phyloP scores from a whole-genome alignment of 2,113 vertebrate species.

The Mugil cephalus region DNA sequence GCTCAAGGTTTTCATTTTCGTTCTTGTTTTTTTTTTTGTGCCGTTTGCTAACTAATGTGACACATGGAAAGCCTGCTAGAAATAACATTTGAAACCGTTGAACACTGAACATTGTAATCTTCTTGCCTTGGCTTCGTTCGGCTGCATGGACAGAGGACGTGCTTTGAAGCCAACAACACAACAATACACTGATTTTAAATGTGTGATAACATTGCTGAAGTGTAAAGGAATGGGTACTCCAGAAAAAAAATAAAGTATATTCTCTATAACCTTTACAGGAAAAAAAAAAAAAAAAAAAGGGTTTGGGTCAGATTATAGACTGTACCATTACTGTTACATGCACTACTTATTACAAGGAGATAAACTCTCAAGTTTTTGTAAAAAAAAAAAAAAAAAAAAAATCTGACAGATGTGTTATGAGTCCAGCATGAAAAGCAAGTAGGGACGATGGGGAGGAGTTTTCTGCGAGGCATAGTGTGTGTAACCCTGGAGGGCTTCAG shows the following conservation, averaged over 20 bases:
- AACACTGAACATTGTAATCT: too few relatives aligned
- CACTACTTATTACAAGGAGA: constrained; percentile 42
- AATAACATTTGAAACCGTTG: constrained; percentile 2
- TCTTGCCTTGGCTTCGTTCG: background rate
- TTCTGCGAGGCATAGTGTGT: constrained; percentile 53
- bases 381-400: too few relatives aligned
- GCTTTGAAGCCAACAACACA: constrained; percentile 28
- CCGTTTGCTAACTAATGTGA: background rate
- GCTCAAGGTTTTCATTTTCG: background rate
- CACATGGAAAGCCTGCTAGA: background rate
- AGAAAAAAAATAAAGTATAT: constrained; percentile 22
- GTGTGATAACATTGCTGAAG: constrained; percentile 15
- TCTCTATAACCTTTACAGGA: constrained; percentile 30
- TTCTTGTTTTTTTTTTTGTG: background rate
- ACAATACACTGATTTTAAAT: constrained; percentile 18
- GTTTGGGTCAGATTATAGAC: constrained; percentile 29
- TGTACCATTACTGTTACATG: constrained; percentile 21
- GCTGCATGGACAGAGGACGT: constrained; percentile 4
- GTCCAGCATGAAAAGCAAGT: constrained; percentile 65
- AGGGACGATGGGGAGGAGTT: constrained; percentile 27
- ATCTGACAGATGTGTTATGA: constrained; percentile 56
- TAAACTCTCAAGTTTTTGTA: constrained; percentile 51
- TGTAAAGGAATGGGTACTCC: constrained; percentile 30
- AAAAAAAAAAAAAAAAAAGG: too few relatives aligned
- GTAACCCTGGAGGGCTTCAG: constrained; percentile 75